Conservation (phyloP, 2,113 vertebrate species). For the Nothoprocta perdicaria region DNA sequence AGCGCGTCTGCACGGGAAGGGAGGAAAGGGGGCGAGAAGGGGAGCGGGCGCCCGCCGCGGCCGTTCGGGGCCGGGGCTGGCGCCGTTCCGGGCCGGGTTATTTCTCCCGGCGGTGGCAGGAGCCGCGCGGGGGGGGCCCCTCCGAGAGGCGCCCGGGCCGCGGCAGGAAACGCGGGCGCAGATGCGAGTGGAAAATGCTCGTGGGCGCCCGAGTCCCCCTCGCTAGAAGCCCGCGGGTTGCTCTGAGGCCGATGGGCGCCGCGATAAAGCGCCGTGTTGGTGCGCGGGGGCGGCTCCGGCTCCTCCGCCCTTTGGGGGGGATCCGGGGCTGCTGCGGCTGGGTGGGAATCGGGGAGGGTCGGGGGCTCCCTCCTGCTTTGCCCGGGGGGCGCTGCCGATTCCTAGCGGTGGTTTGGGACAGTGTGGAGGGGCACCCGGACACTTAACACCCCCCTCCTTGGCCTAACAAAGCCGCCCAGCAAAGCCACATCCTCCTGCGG, state of each 20-base stretch:
- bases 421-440: background rate
- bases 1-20: too few relatives aligned
- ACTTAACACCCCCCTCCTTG: background rate
- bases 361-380: background rate
- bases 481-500: slow-evolving; percentile 43
- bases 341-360: too few relatives aligned
- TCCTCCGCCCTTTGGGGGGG: background rate
- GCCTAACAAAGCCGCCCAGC: background rate
- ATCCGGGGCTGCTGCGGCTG: background rate
- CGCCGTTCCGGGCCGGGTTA: too few relatives aligned
- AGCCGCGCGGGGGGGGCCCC: too few relatives aligned
- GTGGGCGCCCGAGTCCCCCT: slow-evolving; percentile 70
- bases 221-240: slow-evolving; percentile 73
- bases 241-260: slow-evolving; percentile 64
- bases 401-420: background rate
- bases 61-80: background rate
- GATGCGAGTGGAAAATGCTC: slow-evolving; percentile 76
- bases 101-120: too few relatives aligned
- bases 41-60: accelerated
- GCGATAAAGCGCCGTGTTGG: slow-evolving; percentile 18
- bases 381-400: background rate
- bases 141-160: slow-evolving; percentile 17
- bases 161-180: slow-evolving; percentile 76
- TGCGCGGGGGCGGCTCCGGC: background rate
- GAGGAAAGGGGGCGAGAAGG: background rate